phyloP scores from a whole-genome alignment of 2,797 vertebrate genomes.

The Phrynocephalus guinanensis region DNA sequence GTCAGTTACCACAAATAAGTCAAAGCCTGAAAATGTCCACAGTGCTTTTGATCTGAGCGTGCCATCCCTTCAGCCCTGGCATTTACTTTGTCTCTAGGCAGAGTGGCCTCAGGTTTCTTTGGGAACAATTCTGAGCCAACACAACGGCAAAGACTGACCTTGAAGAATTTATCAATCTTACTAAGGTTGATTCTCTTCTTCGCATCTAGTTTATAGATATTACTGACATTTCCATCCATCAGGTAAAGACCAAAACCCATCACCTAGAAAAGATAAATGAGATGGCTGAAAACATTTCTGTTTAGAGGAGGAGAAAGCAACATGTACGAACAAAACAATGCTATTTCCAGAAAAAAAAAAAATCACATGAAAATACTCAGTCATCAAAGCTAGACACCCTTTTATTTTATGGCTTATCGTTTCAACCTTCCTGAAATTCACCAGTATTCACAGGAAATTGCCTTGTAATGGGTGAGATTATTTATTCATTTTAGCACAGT shows the following conservation, averaged over 20 bases:
- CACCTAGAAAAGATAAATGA: slow-evolving; percentile 74
- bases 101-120: neutral
- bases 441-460: neutral
- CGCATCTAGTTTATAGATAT: slow-evolving; percentile 90
- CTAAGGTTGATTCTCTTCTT: slow-evolving; percentile 92
- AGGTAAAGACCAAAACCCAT: slow-evolving; percentile 92
- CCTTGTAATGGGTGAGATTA: neutral
- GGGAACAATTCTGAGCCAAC: slow-evolving; percentile 34
- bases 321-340: neutral
- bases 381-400: neutral
- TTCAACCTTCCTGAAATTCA: neutral
- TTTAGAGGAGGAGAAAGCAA: neutral
- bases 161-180: slow-evolving; percentile 92
- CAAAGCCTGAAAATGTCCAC: neutral
- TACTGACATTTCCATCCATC: slow-evolving; percentile 91
- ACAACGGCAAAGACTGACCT: slow-evolving; percentile 77
- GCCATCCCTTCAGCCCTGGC: rapidly evolving
- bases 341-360: neutral
- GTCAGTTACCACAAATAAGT: neutral
- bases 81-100: neutral
- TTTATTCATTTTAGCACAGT: neutral
- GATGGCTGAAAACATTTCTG: slow-evolving; percentile 25
- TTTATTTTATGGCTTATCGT: neutral
- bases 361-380: neutral
- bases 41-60: neutral